Conservation (phyloP, 2,113 vertebrate species). For the Thamnaconus septentrionalis region DNA sequence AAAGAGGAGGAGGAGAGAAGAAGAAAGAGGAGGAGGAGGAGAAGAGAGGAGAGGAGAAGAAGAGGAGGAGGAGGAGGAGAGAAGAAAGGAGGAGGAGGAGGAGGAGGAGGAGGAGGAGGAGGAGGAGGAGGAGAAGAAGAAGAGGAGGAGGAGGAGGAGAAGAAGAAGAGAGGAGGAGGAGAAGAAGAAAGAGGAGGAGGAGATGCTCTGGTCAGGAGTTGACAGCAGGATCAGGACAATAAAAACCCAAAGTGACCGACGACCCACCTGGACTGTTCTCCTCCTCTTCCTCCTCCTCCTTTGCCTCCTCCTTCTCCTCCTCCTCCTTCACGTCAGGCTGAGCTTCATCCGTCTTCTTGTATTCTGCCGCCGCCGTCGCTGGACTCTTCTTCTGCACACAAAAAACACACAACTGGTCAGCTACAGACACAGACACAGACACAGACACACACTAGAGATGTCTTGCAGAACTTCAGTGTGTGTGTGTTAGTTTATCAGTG, state of each 20-base stretch:
- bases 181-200: too few species aligned
- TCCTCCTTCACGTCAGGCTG: conserved; percentile 94
- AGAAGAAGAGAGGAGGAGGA: neutral
- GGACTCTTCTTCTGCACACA: conserved; percentile 83
- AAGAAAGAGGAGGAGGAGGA: neutral
- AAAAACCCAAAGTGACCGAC: fast-evolving
- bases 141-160: conserved; percentile 38
- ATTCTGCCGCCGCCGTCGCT: conserved; percentile 78
- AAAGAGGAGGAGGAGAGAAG: conserved; percentile 30
- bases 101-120: conserved; percentile 36
- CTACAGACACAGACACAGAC: neutral
- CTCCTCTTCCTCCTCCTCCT: conserved; percentile 73
- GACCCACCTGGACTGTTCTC: conserved; percentile 77
- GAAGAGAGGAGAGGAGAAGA: too few species aligned
- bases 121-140: conserved; percentile 37
- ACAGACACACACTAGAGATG: neutral
- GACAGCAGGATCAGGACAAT: neutral
- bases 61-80: neutral
- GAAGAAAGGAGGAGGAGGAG: neutral
- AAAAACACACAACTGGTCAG: neutral
- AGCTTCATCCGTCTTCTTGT: conserved; percentile 95
- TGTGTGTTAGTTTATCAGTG: too few species aligned
- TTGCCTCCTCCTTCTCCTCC: conserved; percentile 73
- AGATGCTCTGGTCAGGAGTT: neutral
- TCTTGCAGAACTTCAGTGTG: too few species aligned